Percentiles rank a stretch among this genome's conserved stretches.
phyloP scores from a whole-genome alignment of 2,797 vertebrate genomes.

The Gouania willdenowi region DNA sequence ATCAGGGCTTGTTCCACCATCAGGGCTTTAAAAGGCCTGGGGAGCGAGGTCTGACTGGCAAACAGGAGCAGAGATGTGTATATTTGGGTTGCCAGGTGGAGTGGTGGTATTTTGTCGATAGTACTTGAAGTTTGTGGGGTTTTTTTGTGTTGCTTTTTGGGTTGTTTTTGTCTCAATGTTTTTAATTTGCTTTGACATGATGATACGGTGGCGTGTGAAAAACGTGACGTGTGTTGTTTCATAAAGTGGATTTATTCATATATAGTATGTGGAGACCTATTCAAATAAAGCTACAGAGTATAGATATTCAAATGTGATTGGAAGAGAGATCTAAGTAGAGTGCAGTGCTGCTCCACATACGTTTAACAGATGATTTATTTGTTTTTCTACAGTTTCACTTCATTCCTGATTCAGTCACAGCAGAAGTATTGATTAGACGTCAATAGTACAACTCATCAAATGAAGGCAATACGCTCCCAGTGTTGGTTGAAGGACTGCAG shows the following conservation, averaged over 20 bases:
- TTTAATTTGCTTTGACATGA: conserved; percentile 45
- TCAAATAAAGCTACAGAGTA: conserved; percentile 47
- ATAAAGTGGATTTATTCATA: conserved; percentile 64
- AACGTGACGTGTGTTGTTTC: conserved; percentile 46
- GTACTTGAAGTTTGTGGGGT: conserved; percentile 94
- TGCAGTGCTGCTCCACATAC: conserved; percentile 33
- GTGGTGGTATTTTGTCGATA: conserved; percentile 85
- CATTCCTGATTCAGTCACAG: conserved; percentile 25
- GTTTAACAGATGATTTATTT: neutral
- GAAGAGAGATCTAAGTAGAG: conserved; percentile 22
- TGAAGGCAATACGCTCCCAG: no score
- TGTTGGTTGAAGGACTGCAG: no score
- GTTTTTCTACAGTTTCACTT: conserved; percentile 24
- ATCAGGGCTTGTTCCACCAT: no score
- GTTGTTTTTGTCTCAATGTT: conserved; percentile 48
- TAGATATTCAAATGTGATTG: conserved; percentile 57
- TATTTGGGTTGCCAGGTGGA: conserved; percentile 83
- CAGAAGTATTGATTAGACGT: no score
- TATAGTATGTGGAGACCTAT: conserved; percentile 38
- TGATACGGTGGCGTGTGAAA: conserved; percentile 48
- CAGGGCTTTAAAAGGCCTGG: no score
- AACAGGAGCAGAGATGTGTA: conserved; percentile 22
- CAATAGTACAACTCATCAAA: no score
- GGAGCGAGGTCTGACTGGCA: conserved; percentile 40
- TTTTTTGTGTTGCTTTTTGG: conserved; percentile 74